Evolutionary conservation across 37 sponge, comb jelly and placozoan genomes (phyloP).

Genomic region (Chondrilla cf. caribensis): DNA sequence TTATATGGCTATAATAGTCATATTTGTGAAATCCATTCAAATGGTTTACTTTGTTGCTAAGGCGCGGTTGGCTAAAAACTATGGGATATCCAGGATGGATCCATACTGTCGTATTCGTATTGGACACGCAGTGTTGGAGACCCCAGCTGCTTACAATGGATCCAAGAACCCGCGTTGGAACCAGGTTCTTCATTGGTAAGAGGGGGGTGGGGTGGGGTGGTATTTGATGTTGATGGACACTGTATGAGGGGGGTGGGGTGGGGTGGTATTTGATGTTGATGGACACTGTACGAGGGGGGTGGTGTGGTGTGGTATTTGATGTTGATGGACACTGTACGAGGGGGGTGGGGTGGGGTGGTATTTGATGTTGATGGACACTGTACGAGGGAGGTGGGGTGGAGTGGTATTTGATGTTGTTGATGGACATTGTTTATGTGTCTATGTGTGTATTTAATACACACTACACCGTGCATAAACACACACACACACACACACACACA

Average conservation of each 20-base stretch:
- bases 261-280: background rate
- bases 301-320: background rate
- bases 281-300: background rate
- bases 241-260: background rate
- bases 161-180: conserved; percentile 98
- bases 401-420: background rate
- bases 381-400: background rate
- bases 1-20: background rate
- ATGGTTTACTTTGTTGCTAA: too few species aligned
- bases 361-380: too few species aligned
- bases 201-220: background rate
- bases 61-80: conserved; percentile 89
- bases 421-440: too few species aligned
- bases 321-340: too few species aligned
- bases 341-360: background rate
- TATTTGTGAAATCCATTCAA: too few species aligned
- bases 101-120: conserved; percentile 91
- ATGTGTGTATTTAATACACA: too few species aligned
- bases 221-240: too few species aligned
- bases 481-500: too few species aligned
- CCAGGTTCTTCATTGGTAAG: conserved; percentile 75
- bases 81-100: conserved; percentile 94
- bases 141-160: conserved; percentile 83
- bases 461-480: too few species aligned
- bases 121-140: conserved; percentile 93